Percentiles rank a stretch among this genome's conserved stretches.
phyloP scores from a whole-genome alignment of 2,888 invertebrate species.

The Cryptus viduatorius region DNA sequence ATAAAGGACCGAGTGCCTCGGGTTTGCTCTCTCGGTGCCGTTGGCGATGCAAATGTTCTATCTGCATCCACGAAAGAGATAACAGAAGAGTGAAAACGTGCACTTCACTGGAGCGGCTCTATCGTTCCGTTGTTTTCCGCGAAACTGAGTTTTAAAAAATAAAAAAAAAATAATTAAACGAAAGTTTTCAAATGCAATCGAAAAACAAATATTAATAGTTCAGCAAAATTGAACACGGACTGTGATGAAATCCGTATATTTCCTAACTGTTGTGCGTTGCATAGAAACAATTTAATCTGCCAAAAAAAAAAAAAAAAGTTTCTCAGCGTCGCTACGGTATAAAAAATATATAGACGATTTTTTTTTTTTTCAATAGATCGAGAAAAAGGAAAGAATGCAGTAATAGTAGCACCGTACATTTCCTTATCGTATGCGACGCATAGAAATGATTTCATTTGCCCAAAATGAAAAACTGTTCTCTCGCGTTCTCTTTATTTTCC shows the following conservation, averaged over 20 bases:
- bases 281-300: constrained; percentile 50
- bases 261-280: constrained; percentile 41
- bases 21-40: constrained; percentile 42
- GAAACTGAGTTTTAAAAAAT: constrained; percentile 14
- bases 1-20: constrained; percentile 52
- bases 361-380: background rate
- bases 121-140: constrained; percentile 31
- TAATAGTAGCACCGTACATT: constrained; percentile 17
- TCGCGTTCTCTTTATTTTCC: background rate
- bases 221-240: constrained; percentile 29
- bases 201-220: constrained; percentile 9
- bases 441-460: constrained; percentile 57
- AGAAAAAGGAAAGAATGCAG: background rate
- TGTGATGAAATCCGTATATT: constrained; percentile 26
- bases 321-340: background rate
- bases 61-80: constrained; percentile 47
- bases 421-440: constrained; percentile 48
- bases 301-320: background rate
- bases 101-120: constrained; percentile 3
- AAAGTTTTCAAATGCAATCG: background rate
- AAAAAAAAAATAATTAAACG: constrained; percentile 32
- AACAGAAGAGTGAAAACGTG: constrained; percentile 11
- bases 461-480: constrained; percentile 54
- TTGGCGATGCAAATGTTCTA: constrained; percentile 62
- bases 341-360: background rate